phyloP scores from a whole-genome alignment of 2,797 vertebrate genomes.

The Pangasius sanitwongsei region DNA sequence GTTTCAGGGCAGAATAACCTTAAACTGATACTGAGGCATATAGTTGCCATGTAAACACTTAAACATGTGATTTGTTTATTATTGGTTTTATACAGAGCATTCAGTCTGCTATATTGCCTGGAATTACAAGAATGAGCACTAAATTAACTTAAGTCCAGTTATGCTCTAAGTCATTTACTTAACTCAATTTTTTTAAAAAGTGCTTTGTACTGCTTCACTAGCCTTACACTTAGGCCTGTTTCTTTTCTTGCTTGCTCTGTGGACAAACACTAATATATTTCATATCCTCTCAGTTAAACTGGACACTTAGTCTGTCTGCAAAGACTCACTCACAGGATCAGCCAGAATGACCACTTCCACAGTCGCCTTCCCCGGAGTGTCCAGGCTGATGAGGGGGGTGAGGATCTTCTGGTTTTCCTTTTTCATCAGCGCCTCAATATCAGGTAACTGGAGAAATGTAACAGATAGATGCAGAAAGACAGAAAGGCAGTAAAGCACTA shows the following conservation, averaged over 20 bases:
- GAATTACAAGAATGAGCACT: background rate
- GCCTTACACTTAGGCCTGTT: background rate
- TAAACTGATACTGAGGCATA: background rate
- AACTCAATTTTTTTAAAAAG: background rate
- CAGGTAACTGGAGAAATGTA: constrained; percentile 75
- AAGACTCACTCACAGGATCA: constrained; percentile 90
- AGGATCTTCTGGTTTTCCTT: constrained; percentile 89
- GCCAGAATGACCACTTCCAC: constrained; percentile 95
- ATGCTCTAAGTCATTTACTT: background rate
- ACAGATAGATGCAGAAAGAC: background rate
- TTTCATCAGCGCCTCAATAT: constrained; percentile 86
- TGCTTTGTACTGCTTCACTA: background rate
- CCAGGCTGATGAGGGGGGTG: constrained; percentile 90
- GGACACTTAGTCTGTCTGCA: background rate
- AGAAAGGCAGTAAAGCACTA: background rate
- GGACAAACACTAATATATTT: background rate
- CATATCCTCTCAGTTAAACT: background rate
- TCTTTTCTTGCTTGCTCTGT: background rate
- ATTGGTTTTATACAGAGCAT: background rate
- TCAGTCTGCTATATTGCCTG: background rate
- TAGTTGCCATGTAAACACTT: background rate
- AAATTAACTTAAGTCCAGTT: background rate
- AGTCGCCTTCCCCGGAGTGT: constrained; percentile 95
- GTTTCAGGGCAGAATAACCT: background rate
- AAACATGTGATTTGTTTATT: background rate